A percentile compares a stretch with the other conserved stretches of the same genome.
Evolutionary conservation across 2,888 invertebrate species (phyloP).

Genomic region (Margaritifera margaritifera): DNA sequence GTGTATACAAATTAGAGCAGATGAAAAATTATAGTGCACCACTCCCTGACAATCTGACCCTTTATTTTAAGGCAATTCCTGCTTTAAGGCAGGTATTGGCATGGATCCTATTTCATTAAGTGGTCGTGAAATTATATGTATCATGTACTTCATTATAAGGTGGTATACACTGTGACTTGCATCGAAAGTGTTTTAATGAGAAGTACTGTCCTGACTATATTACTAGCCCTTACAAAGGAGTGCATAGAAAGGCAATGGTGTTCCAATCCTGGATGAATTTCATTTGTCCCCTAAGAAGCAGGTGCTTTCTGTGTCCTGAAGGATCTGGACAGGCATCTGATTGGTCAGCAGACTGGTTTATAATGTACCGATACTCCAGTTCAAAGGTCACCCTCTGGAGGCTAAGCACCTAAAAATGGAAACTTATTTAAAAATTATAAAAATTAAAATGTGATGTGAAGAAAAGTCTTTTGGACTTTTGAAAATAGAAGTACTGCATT

Average conservation of each 20-base stretch:
- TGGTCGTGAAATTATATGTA: too few species aligned
- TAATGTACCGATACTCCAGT: slow-evolving; percentile 78
- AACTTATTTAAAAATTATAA: slow-evolving; percentile 9
- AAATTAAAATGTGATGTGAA: not conserved
- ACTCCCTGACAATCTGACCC: too few species aligned
- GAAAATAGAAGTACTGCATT: not conserved
- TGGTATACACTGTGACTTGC: too few species aligned
- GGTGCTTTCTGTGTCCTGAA: not conserved
- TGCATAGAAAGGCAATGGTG: slow-evolving; percentile 88
- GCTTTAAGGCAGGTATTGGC: too few species aligned
- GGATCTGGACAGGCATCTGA: slow-evolving; percentile 16
- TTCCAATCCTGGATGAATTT: slow-evolving; percentile 86
- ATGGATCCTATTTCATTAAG: too few species aligned
- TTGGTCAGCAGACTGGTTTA: slow-evolving; percentile 1
- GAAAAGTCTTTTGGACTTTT: not conserved
- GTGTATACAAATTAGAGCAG: too few species aligned
- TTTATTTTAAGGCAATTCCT: too few species aligned
- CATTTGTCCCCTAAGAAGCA: slow-evolving; percentile 86
- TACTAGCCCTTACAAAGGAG: slow-evolving; percentile 84
- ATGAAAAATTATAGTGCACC: too few species aligned
- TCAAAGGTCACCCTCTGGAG: slow-evolving; percentile 90
- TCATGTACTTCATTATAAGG: too few species aligned
- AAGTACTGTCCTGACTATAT: not conserved
- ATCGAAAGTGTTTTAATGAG: too few species aligned
- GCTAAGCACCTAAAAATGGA: slow-evolving; percentile 79